Percentiles rank a stretch among this genome's conserved stretches.
Conservation (phyloP, 1,140 invertebrate species). For the Stegodyphus mimosarum region DNA sequence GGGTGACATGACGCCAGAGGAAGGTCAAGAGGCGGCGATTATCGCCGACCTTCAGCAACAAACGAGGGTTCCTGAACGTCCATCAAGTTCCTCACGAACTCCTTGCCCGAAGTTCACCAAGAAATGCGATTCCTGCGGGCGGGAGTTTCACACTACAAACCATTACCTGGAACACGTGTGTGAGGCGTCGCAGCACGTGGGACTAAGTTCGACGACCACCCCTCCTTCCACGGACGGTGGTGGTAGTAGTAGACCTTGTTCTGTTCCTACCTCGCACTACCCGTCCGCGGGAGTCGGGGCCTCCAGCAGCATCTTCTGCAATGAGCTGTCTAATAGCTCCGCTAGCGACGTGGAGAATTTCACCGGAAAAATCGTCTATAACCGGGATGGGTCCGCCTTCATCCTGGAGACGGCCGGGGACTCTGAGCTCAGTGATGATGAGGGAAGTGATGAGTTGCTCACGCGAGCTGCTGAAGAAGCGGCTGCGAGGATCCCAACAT, state of each 20-base stretch:
- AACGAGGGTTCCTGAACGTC: constrained; percentile 57
- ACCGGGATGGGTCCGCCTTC: constrained; percentile 95
- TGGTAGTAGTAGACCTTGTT: constrained; percentile 51
- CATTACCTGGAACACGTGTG: constrained; percentile 58
- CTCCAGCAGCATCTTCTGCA: constrained; percentile 29
- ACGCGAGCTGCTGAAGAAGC: constrained; percentile 76
- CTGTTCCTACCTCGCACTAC: constrained; percentile 60
- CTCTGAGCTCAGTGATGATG: constrained; percentile 80
- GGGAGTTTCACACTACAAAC: constrained; percentile 60
- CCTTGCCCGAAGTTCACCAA: constrained; percentile 57
- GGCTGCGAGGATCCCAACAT: constrained; percentile 72
- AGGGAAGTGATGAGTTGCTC: constrained; percentile 68
- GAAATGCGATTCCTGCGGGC: constrained; percentile 58
- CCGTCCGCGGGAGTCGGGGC: constrained; percentile 52
- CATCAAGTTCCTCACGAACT: constrained; percentile 58
- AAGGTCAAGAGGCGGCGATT: constrained; percentile 47
- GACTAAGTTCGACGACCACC: constrained; percentile 23
- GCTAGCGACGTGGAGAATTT: constrained; percentile 89
- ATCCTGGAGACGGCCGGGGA: constrained; percentile 83
- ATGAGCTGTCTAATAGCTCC: constrained; percentile 50
- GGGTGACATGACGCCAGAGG: constrained; percentile 45
- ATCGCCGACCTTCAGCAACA: constrained; percentile 51
- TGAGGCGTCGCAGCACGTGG: constrained; percentile 34
- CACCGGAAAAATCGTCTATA: constrained; percentile 97
- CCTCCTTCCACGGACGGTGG: constrained; percentile 22